Percentiles rank a stretch among this genome's conserved stretches.
Evolutionary conservation across 2,797 vertebrate genomes (phyloP).

Genomic region (Poeciliopsis presidionis): DNA sequence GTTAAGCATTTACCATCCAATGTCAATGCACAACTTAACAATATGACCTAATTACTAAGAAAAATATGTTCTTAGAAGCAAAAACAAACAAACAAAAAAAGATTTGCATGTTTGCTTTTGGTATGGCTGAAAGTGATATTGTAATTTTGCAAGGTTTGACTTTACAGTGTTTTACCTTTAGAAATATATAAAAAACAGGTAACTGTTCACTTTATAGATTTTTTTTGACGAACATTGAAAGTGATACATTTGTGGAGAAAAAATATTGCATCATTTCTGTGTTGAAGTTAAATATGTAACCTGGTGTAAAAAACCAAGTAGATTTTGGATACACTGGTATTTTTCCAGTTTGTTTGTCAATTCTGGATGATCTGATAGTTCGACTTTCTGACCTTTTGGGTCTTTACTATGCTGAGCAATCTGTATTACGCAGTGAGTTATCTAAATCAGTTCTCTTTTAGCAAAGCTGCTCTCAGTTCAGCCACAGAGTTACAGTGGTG

Average conservation of each 20-base stretch:
- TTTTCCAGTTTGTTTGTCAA: conserved; percentile 30
- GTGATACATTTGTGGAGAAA: not conserved
- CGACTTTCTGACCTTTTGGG: conserved; percentile 56
- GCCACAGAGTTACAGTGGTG: conserved; percentile 45
- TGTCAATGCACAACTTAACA: no score
- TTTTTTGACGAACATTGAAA: not conserved
- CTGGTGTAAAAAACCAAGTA: not conserved
- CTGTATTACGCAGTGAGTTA: conserved; percentile 44
- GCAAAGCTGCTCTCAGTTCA: conserved; percentile 41
- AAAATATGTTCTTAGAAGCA: no score
- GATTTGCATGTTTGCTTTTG: no score
- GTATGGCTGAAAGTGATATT: no score
- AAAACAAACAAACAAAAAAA: no score
- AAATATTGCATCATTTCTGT: not conserved
- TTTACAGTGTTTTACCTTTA: no score
- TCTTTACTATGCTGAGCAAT: conserved; percentile 63
- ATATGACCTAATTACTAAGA: no score
- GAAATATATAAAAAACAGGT: not conserved
- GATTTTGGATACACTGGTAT: not conserved
- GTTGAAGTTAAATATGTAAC: not conserved
- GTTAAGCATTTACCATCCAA: no score
- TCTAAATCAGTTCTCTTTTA: conserved; percentile 40
- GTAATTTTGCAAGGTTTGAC: no score
- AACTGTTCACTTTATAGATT: not conserved
- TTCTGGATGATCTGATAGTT: conserved; percentile 45